Evolutionary conservation across 2,113 vertebrate genomes (phyloP), one percentile per base, ranked within the genome.

Genomic region (Cheilinus undulatus): DNA sequence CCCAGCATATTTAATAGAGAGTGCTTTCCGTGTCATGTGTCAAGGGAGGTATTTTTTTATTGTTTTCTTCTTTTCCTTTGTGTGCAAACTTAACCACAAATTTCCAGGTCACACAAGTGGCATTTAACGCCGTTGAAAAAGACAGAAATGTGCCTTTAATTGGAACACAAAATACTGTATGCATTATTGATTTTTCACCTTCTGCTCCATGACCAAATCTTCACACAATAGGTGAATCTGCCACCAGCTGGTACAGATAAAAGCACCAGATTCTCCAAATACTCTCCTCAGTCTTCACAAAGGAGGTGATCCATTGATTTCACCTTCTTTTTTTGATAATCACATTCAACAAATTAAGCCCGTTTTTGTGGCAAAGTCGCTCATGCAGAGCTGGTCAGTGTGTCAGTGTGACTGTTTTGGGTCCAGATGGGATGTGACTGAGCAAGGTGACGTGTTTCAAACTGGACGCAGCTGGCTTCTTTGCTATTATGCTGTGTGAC

Each of bases 391-490:
- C 76, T 45, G 80, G 82, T 84, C 84, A 80, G 71, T 57, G 63
- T 68, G 69, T 67, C 69, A 34, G 34, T 50, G 73, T 52, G 66
- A 50, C 59, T 68, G 36, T 13, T 7, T 62, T 68, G 36, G 34
- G 42, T 76, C 80, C 86, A 87, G 85, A 90, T 86, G 84, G 87
- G 84, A 78, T 68, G 78, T 81, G 84, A 88, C 82, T 68, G 84
- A 80, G 83, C 74, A 77, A 79, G 81, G 76, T 87, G 87, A 88
- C 85, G 72, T 80, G 50, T 78, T 75, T 45, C 10, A 71, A 69
- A 80, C 80, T 76, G 86, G 88, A 83, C 83, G 63, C 91, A 91
- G 90, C 92, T 92, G 91, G 84, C 67, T 81, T 72, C 80, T 30
- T 86, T 67, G 64, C 88, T 88, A 89, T 92, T 90, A 88, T 83